phyloP scores from a whole-genome alignment of 2,113 vertebrate genomes.

The Oxyura jamaicensis region DNA sequence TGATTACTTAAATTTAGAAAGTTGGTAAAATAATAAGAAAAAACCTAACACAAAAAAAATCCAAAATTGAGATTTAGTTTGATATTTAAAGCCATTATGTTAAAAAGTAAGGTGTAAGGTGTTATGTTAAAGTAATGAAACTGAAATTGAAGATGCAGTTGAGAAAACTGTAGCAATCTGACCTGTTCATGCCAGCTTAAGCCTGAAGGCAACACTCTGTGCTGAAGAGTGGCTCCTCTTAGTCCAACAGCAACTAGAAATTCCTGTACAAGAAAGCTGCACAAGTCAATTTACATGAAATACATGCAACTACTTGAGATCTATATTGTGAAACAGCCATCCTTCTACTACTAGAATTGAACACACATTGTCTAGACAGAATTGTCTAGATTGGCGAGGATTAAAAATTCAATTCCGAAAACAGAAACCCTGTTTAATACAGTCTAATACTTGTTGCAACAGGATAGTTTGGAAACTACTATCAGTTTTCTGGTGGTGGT shows the following conservation, averaged over 20 bases:
- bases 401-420: not conserved
- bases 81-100: not conserved
- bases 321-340: not conserved
- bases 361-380: not conserved
- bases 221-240: slow-evolving; percentile 92
- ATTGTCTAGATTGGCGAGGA: not conserved
- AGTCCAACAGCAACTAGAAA: slow-evolving; percentile 92
- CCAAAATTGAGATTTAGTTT: not conserved
- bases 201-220: slow-evolving; percentile 86
- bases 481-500: not conserved
- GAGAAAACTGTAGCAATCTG: not conserved
- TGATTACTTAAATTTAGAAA: not conserved
- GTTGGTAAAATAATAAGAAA: not conserved
- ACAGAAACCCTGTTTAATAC: not conserved
- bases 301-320: not conserved
- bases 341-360: not conserved
- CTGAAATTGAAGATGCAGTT: not conserved
- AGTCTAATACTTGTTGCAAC: not conserved
- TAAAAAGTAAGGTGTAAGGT: too few relatives aligned
- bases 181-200: slow-evolving; percentile 98
- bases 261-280: slow-evolving; percentile 78
- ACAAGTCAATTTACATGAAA: not conserved
- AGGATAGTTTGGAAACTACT: not conserved
- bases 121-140: not conserved
- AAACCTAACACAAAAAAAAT: not conserved